These are phyloP conservation scores for Acromyrmex heyeri DNA, from an alignment of 1,140 invertebrate species.

Conservation along the genomic window DNA sequence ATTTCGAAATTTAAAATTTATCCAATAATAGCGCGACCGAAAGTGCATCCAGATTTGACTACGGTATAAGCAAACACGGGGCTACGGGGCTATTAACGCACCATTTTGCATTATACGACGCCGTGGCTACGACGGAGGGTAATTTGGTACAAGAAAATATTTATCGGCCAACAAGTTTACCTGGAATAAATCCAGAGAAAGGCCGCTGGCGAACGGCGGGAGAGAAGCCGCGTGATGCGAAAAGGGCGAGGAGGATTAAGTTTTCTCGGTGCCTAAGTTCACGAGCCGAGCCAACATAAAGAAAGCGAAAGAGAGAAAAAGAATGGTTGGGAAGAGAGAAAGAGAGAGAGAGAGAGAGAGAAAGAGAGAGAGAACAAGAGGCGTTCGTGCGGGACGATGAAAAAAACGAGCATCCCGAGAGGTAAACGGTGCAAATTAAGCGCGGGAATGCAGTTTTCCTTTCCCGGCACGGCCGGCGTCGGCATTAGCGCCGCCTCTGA, in stretches of 20 bases:
- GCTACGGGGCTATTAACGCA: constrained; percentile 40
- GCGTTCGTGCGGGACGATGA: constrained; percentile 35
- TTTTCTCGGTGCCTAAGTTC: constrained; percentile 59
- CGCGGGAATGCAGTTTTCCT: constrained; percentile 62
- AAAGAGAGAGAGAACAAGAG: background rate
- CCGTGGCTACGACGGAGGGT: constrained; percentile 31
- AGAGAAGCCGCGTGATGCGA: constrained; percentile 37
- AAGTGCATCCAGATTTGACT: constrained; percentile 8
- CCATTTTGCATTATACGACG: constrained; percentile 51
- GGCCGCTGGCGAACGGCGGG: background rate
- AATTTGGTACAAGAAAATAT: constrained; percentile 63
- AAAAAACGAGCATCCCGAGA: constrained; percentile 49
- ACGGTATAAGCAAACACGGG: constrained; percentile 11
- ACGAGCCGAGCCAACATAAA: constrained; percentile 55
- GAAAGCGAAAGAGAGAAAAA: constrained; percentile 1
- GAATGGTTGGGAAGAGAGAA: no score
- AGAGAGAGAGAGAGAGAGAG: no score
- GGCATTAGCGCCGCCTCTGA: constrained; percentile 51
- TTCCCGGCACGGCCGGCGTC: constrained; percentile 38
- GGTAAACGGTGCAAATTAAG: constrained; percentile 64
- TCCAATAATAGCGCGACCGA: background rate
- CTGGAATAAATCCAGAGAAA: constrained; percentile 57
- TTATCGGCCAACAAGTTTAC: constrained; percentile 63
- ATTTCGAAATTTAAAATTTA: background rate
- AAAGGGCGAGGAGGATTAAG: constrained; percentile 56